Evolutionary conservation across 1,140 invertebrate species (phyloP), one percentile per base, ranked within the genome.

Genomic region (Amphibalanus amphitrite): DNA sequence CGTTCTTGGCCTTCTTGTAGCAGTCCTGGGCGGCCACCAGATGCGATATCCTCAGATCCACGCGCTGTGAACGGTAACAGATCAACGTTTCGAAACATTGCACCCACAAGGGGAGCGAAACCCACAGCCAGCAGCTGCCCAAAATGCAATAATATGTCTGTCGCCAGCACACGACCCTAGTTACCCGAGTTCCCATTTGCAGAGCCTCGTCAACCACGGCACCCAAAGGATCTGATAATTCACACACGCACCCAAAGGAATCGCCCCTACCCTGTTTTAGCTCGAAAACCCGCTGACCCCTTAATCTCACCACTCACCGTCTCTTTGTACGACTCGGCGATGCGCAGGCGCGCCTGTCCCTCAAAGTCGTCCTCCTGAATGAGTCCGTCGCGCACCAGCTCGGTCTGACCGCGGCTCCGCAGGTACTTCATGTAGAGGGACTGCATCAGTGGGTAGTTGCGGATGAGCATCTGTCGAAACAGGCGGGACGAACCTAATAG

Each of bases 1-100:
- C 65, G 65, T 67, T 67, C 23, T 28, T 67, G 3, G 65, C 65
- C n/a, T 67, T 67, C 65, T 67, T 67, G 28, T 20, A 67, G 26
- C n/a, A 28, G 65, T 67, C 65, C 65, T 67, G 65, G 65, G 65
- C 65, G 8, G 65, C 65, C 3, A 28, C 65, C 10, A 67, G 65
- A 17, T 67, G 28, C n/a, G n/a, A 28, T 3, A 28, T 67, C 10
- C 65, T 10, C 20, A 67, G n/a, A 10, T 67, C 65, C 8, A 67
- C 65, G 10, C 65, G 8, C 65, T 67, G 65, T 23, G 47, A 20
- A 26, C 65, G 28, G 23, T 15, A 15, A 59, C 13, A 15, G 25
- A 59, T 59, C 13, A 59, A 15, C 47, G 47, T 25, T 25, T 15
- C 13, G 13, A 59, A 59, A 59, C 47, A 59, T n/a, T n/a, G n/a